A percentile compares a stretch with the other conserved stretches of the same genome.
Evolutionary conservation across 2,888 invertebrate species (phyloP).

Genomic region (Luffia ferchaultella): DNA sequence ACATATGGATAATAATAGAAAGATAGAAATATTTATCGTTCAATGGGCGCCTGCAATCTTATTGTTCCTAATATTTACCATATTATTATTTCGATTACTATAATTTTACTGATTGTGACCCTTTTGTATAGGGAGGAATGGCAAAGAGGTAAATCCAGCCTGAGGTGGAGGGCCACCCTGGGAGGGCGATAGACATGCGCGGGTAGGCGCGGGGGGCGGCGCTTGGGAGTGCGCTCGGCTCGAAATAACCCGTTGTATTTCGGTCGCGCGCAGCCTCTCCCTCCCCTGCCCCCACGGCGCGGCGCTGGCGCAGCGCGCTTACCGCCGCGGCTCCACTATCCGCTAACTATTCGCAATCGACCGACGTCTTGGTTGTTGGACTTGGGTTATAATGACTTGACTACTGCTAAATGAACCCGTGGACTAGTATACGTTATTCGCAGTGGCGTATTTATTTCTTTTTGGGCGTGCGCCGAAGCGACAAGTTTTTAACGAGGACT

Average conservation of each 20-base stretch:
- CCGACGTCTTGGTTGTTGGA: slow-evolving; percentile 89
- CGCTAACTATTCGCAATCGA: slow-evolving; percentile 92
- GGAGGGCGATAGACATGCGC: slow-evolving; percentile 13
- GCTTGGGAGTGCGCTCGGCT: slow-evolving; percentile 45
- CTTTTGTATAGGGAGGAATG: slow-evolving; percentile 1
- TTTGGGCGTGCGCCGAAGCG: slow-evolving; percentile 44
- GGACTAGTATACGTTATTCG: slow-evolving; percentile 58
- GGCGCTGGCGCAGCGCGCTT: slow-evolving; percentile 1
- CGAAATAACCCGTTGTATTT: slow-evolving; percentile 62
- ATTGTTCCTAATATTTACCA: no score
- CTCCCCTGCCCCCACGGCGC: slow-evolving; percentile 20
- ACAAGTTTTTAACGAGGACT: slow-evolving; percentile 40
- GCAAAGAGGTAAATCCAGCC: no score
- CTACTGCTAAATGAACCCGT: slow-evolving; percentile 75
- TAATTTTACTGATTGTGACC: no score
- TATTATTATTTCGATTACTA: no score
- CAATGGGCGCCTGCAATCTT: no score
- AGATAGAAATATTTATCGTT: no score
- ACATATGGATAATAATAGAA: no score
- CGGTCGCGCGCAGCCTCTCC: slow-evolving; percentile 45
- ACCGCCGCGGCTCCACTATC: slow-evolving; percentile 71
- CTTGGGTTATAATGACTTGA: slow-evolving; percentile 81
- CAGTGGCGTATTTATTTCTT: slow-evolving; percentile 61
- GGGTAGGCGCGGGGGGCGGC: slow-evolving; percentile 22
- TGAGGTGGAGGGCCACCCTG: slow-evolving; percentile 11